A percentile compares a stretch with the other conserved stretches of the same genome.
Evolutionary conservation across 2,888 invertebrate genomes (phyloP).

Genomic region (Incurvaria masculella): DNA sequence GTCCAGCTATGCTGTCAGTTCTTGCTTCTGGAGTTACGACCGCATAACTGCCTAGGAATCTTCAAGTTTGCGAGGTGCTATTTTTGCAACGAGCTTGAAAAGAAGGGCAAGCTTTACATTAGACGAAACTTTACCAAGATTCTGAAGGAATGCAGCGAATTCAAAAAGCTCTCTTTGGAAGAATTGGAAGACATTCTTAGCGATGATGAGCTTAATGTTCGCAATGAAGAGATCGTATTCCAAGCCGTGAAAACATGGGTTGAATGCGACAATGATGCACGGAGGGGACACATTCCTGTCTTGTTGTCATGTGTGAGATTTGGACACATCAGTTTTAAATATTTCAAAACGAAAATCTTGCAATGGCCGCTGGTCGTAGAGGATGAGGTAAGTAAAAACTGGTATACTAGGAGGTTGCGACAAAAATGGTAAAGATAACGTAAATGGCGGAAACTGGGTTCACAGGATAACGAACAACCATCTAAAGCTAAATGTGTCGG

Average conservation of each 20-base stretch:
- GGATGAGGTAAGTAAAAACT: slow-evolving; percentile 35
- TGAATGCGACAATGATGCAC: slow-evolving; percentile 52
- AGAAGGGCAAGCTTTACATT: slow-evolving; percentile 57
- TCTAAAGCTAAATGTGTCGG: no score
- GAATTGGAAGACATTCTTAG: slow-evolving; percentile 63
- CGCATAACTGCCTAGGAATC: slow-evolving; percentile 69
- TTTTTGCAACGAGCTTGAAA: slow-evolving; percentile 65
- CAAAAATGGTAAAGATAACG: no score
- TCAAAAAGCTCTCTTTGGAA: slow-evolving; percentile 55
- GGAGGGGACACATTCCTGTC: slow-evolving; percentile 55
- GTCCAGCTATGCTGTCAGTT: slow-evolving; percentile 68
- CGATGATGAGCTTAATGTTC: slow-evolving; percentile 71
- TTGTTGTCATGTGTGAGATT: slow-evolving; percentile 64
- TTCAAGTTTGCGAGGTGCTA: slow-evolving; percentile 67
- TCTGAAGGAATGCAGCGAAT: slow-evolving; percentile 61
- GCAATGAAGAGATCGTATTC: slow-evolving; percentile 70
- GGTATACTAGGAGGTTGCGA: no score
- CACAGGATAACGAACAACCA: no score
- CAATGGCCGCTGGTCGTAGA: slow-evolving; percentile 52
- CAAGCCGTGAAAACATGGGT: slow-evolving; percentile 72
- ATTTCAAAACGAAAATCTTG: slow-evolving; percentile 54
- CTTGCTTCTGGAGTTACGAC: slow-evolving; percentile 59
- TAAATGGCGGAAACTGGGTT: no score
- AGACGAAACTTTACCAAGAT: slow-evolving; percentile 60
- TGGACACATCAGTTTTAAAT: slow-evolving; percentile 60